Evolutionary conservation across 1,140 invertebrate genomes (phyloP).

Genomic region (Steinernema khuongi): DNA sequence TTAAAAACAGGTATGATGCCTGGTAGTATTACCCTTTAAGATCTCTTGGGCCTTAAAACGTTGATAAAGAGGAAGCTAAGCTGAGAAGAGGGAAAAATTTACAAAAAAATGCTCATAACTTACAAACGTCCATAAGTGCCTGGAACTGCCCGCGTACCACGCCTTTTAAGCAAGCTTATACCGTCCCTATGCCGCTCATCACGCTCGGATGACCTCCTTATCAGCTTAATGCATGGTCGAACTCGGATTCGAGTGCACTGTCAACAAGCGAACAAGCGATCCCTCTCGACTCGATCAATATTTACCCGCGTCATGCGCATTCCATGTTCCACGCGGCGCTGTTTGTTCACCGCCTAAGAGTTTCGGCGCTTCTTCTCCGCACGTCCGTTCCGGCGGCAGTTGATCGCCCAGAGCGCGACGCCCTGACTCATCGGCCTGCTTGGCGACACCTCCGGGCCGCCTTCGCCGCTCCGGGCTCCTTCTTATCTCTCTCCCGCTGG

Average conservation of each 20-base stretch:
- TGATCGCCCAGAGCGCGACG: background rate
- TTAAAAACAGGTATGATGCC: too few relatives aligned
- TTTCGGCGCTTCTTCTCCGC: background rate
- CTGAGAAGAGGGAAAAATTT: too few relatives aligned
- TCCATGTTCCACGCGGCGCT: slow-evolving; percentile 10
- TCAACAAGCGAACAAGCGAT: background rate
- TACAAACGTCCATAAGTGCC: too few relatives aligned
- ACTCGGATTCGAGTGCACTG: background rate
- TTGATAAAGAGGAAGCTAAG: too few relatives aligned
- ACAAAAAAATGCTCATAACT: too few relatives aligned
- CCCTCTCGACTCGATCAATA: slow-evolving; percentile 7
- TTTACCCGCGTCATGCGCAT: slow-evolving; percentile 1
- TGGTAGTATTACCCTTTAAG: too few relatives aligned
- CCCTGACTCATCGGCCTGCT: background rate
- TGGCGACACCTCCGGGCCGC: background rate
- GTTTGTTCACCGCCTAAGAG: background rate
- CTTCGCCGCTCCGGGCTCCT: background rate
- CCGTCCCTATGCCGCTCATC: background rate
- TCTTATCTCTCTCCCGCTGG: background rate
- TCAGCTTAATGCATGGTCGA: background rate
- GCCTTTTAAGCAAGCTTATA: background rate
- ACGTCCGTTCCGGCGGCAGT: background rate
- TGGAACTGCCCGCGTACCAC: background rate
- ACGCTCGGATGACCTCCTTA: background rate
- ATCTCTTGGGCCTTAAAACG: too few relatives aligned